A percentile compares a stretch with the other conserved stretches of the same genome.
Evolutionary conservation across 1,140 invertebrate genomes (phyloP).

Genomic region (Microplitis demolitor): DNA sequence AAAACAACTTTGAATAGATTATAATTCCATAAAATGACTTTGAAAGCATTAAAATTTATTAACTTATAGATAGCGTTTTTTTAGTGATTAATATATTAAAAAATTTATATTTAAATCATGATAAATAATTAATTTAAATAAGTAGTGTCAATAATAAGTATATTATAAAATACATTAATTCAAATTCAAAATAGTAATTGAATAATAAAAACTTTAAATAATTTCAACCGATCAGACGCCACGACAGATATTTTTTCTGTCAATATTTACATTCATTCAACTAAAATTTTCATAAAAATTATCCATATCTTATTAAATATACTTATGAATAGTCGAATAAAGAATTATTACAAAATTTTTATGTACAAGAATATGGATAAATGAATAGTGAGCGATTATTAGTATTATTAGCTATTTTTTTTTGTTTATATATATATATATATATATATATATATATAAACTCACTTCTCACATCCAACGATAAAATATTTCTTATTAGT

Average conservation of each 20-base stretch:
- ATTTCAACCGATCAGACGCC: neutral
- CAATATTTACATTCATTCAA: slow-evolving; percentile 10
- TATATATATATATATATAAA: no score
- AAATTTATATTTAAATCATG: neutral
- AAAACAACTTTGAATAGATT: no score
- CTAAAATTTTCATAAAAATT: neutral
- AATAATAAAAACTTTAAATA: neutral
- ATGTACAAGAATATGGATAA: slow-evolving; percentile 27
- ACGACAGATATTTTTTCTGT: slow-evolving; percentile 12
- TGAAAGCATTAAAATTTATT: no score
- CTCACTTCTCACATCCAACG: neutral
- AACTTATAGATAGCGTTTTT: no score
- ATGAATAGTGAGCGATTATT: slow-evolving; percentile 15
- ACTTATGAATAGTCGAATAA: slow-evolving; percentile 24
- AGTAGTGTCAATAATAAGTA: neutral
- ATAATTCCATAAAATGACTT: no score
- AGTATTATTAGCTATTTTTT: neutral
- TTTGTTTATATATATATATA: no score
- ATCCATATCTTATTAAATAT: neutral
- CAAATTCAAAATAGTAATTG: neutral
- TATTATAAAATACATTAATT: neutral
- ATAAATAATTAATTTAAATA: neutral
- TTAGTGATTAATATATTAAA: neutral
- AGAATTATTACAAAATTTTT: slow-evolving; percentile 23
- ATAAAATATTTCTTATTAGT: neutral